These are phyloP conservation scores for Callaeas wilsoni DNA, from an alignment of 2,113 vertebrate genomes.

Conservation along the genomic window DNA sequence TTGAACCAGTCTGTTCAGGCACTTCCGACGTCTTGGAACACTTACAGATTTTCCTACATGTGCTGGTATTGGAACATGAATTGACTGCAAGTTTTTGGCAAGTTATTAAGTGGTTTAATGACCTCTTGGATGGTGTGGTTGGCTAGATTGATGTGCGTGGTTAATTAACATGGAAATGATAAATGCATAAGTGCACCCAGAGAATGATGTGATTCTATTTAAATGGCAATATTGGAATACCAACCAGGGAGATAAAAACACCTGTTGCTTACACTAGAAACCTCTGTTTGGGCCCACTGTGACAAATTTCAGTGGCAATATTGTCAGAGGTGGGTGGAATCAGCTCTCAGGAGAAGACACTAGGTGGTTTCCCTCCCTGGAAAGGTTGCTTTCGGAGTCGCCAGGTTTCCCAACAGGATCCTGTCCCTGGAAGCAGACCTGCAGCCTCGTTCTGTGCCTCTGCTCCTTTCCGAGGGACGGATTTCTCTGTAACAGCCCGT, in stretches of 20 bases:
- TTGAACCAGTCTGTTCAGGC: neutral
- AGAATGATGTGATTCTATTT: neutral
- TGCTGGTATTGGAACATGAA: neutral
- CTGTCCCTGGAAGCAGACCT: neutral
- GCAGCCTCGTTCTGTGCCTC: neutral
- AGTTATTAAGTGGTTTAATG: neutral
- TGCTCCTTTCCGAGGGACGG: neutral
- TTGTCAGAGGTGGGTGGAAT: neutral
- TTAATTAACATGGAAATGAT: conserved; percentile 15
- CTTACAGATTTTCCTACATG: neutral
- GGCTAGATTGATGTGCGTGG: neutral
- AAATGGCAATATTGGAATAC: neutral
- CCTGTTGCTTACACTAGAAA: neutral
- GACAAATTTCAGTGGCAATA: neutral
- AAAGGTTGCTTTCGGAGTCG: neutral
- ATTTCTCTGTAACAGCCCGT: neutral
- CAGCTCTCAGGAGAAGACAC: neutral
- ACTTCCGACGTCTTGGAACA: neutral
- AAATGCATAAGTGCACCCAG: neutral
- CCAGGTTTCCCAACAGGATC: neutral
- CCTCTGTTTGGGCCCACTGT: neutral
- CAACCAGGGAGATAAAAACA: neutral
- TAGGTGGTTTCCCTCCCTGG: neutral
- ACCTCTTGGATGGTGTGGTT: neutral
- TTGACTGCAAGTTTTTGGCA: neutral